Percentiles rank a stretch among this genome's conserved stretches.
phyloP scores from a whole-genome alignment of 92 coral and sea anemone species.

The Galaxea fascicularis region DNA sequence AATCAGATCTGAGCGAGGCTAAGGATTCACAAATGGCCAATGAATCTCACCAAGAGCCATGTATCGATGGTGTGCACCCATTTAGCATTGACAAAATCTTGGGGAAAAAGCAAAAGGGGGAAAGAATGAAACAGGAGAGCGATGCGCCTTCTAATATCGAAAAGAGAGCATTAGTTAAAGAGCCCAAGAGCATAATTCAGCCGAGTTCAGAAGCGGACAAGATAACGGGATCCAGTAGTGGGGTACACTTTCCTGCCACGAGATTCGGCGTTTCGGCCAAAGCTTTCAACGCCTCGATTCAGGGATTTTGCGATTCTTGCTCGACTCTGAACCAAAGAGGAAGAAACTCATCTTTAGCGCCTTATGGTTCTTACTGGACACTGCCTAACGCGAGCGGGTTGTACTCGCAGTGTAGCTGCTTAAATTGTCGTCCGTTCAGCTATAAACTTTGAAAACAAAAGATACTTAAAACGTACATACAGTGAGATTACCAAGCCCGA shows the following conservation, averaged over 20 bases:
- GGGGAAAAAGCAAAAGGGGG: conserved; percentile 25
- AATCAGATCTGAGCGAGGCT: background rate
- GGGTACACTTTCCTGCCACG: conserved; percentile 27
- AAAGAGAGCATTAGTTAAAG: conserved; percentile 21
- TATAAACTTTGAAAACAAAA: conserved; percentile 9
- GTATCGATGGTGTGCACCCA: conserved; percentile 4
- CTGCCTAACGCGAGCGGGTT: conserved; percentile 9
- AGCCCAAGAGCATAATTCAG: conserved; percentile 1
- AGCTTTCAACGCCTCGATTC: background rate
- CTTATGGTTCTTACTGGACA: conserved; percentile 32
- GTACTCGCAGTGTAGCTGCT: conserved; percentile 29
- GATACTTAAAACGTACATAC: background rate
- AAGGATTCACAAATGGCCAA: background rate
- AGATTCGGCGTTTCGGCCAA: conserved; percentile 29
- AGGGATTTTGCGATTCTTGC: conserved; percentile 37
- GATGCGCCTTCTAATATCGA: background rate
- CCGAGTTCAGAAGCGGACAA: conserved; percentile 25
- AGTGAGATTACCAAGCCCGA: conserved; percentile 12
- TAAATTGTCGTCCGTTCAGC: conserved; percentile 23
- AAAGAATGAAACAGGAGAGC: background rate
- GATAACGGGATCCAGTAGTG: conserved; percentile 17
- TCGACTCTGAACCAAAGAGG: conserved; percentile 22
- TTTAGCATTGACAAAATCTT: conserved; percentile 46
- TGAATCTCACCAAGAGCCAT: background rate
- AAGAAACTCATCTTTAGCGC: conserved; percentile 18